Base-by-base conservation (phyloP, 2,797 vertebrate genomes). In the Distichodus sexfasciatus region DNA sequence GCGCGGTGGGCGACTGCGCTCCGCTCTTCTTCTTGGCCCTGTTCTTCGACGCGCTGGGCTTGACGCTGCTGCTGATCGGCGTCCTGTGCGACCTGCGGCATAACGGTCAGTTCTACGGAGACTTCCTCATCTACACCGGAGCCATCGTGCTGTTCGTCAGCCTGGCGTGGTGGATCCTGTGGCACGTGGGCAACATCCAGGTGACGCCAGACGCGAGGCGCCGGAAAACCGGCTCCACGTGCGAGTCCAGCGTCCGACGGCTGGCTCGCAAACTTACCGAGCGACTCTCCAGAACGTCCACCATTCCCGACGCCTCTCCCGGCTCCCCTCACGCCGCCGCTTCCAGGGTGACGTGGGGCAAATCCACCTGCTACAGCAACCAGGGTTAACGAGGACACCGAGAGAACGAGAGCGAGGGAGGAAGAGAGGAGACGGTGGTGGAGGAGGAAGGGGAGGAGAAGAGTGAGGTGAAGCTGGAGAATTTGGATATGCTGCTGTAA, bases 81-180 rank as follows among this genome's bases (percentile, higher is more conserved):
- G 82, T 93, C 2, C 90, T 90, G 79, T 89, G 71, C 19, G 44
- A 89, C 66, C 21, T 88, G 77, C 81, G 82, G 50, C 0, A 80
- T 14, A n/a, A 55, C 1, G 89, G 82, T 1, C 76, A 69, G 19
- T 88, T 87, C 2, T 92, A 92, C 8, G 91, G 91, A 0, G 92
- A 93, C 76, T 92, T 92, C 60, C 62, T 93, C 4, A 88, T 92
- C 79, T 90, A 90, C 87, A 80, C 75, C 12, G 92, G 92, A 35
- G 76, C 87, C 0, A 73, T 93, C 9, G 0, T 90, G 8, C 2
- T 92, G 11, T 91, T 93, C 84, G 1, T 74, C 76, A 93, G 92
- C 74, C 74, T 92, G 62, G 83, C 59, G 31, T 78, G 55, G 64
- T 93, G 92, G 92, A 53, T 92, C 40, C 72, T 89, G 76, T 93